These are phyloP conservation scores for Spondyliosoma cantharus DNA, from an alignment of 2,797 vertebrate species.

Conservation along the genomic window DNA sequence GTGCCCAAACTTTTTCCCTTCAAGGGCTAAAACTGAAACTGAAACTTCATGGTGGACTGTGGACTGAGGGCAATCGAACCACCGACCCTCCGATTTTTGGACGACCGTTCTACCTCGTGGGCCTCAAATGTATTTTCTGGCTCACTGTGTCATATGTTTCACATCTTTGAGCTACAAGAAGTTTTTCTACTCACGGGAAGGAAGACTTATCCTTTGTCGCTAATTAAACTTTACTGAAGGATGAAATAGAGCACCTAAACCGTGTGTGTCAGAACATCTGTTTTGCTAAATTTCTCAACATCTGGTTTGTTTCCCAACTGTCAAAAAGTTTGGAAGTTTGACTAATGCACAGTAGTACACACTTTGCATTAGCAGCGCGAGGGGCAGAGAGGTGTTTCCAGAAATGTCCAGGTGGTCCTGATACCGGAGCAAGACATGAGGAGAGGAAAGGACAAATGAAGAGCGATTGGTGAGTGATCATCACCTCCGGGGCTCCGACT, in stretches of 20 bases:
- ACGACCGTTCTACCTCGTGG: too few species aligned
- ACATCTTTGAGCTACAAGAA: neutral
- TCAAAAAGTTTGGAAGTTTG: slow-evolving; percentile 37
- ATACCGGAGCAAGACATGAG: slow-evolving; percentile 17
- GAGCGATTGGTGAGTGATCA: slow-evolving; percentile 22
- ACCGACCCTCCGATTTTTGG: too few species aligned
- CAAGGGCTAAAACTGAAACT: too few species aligned
- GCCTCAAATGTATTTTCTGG: too few species aligned
- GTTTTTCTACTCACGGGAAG: neutral
- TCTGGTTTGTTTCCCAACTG: slow-evolving; percentile 49
- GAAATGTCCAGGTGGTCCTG: slow-evolving; percentile 27
- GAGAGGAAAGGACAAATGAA: slow-evolving; percentile 16
- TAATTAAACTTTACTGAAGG: slow-evolving; percentile 9
- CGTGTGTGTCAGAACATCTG: slow-evolving; percentile 45
- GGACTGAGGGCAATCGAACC: too few species aligned
- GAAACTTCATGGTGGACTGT: too few species aligned
- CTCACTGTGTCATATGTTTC: neutral
- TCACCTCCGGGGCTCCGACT: slow-evolving; percentile 50
- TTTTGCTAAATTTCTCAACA: slow-evolving; percentile 26
- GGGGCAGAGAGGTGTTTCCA: slow-evolving; percentile 24
- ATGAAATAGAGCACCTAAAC: slow-evolving; percentile 3
- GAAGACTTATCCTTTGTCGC: neutral
- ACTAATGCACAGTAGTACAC: slow-evolving; percentile 12
- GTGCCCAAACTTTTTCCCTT: too few species aligned
- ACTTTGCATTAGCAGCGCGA: slow-evolving; percentile 9